Base-by-base conservation (phyloP, 2,888 invertebrate genomes). In the Nymphalis urticae region DNA sequence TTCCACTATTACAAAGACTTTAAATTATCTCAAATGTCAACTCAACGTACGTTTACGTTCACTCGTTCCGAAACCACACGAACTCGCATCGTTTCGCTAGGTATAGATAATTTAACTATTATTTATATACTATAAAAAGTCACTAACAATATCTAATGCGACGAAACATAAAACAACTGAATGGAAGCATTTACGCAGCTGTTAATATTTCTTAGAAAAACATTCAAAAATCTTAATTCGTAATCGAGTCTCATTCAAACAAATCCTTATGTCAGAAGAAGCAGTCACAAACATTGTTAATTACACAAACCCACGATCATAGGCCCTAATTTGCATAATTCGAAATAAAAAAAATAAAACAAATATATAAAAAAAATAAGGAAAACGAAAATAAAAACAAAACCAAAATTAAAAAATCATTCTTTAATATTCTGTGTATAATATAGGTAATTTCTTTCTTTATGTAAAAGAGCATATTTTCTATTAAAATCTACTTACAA, bases 361-460 rank as follows among this genome's bases (percentile, higher is more conserved):
- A 36, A 10, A 10, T 36, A 36, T 13, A 42, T 42, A 77, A 76
- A 68, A 64, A 80, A 81, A 76, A 71, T 68, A 80, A 81, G 74
- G 73, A 76, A 79, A 80, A 77, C 59, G 79, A 82, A 84, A 79
- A 81, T 77, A 74, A 80, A 81, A 79, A 79, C 78, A 80, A 77
- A 74, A 77, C 62, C 81, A 81, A 72, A 82, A 81, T 76, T 80
- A 85, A 86, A 90, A 87, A 90, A 88, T 87, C 87, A 88, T 87
- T 86, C 83, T 88, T 92, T 92, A 90, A 89, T 90, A 88, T 88
- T 88, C 86, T 89, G 86, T 87, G 87, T 81, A 90, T 89, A 89
- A 85, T 83, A 85, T 85, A 87, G 27, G 32, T 56, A 56, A 32
- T 56, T 56, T 56, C 54, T 85, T 87, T 87, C 79, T 88, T 85